Conservation (phyloP, 2,113 vertebrate species). For the Todiramphus chloris region DNA sequence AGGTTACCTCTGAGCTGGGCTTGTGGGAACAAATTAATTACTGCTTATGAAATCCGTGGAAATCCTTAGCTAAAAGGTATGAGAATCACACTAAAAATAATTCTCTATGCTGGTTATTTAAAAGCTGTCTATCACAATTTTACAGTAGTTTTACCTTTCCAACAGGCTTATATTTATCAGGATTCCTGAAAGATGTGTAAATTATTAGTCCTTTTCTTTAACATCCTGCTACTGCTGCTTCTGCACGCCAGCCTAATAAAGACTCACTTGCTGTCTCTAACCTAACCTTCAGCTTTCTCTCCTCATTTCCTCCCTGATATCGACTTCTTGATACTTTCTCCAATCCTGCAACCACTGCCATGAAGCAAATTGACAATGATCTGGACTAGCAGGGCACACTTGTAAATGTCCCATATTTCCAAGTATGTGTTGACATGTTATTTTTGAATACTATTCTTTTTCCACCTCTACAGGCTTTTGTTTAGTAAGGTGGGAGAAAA, state of each 20-base stretch:
- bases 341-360: background rate
- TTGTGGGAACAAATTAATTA: constrained; percentile 21
- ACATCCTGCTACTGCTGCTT: background rate
- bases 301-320: background rate
- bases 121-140: background rate
- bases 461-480: background rate
- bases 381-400: background rate
- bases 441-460: background rate
- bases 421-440: background rate
- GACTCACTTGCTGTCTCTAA: background rate
- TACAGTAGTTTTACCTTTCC: background rate
- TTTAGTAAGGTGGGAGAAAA: background rate
- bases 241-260: background rate
- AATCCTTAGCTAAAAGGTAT: background rate
- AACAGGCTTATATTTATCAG: background rate
- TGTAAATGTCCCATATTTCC: background rate
- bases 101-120: background rate
- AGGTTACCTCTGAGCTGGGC: background rate
- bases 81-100: background rate
- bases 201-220: background rate
- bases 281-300: background rate
- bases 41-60: background rate
- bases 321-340: background rate
- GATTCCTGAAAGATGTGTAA: background rate
- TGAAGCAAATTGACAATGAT: background rate